phyloP scores from a whole-genome alignment of 2,113 vertebrate species.

The Aramus guarauna region DNA sequence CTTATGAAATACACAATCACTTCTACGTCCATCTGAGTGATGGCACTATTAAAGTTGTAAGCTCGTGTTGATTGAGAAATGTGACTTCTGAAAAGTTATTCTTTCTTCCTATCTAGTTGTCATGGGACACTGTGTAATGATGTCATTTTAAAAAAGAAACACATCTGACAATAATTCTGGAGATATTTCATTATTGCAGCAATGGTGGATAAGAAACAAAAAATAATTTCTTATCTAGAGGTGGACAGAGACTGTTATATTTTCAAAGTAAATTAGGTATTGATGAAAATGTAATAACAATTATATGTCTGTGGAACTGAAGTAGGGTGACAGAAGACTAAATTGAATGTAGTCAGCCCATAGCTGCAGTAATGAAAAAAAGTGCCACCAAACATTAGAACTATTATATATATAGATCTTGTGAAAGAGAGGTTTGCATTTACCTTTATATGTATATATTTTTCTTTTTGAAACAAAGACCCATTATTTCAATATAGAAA shows the following conservation, averaged over 20 bases:
- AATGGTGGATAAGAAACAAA: background rate
- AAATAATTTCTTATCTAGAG: background rate
- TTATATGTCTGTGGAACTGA: background rate
- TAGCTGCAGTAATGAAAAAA: background rate
- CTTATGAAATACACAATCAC: constrained; percentile 25
- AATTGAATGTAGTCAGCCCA: background rate
- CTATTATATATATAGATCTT: background rate
- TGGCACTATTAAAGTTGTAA: constrained; percentile 29
- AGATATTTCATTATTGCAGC: constrained; percentile 9
- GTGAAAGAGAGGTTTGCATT: background rate
- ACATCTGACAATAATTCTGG: constrained; percentile 2
- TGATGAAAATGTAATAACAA: constrained; percentile 21
- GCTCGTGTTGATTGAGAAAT: constrained; percentile 7
- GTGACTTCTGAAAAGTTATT: constrained; percentile 4
- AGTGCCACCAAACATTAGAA: background rate
- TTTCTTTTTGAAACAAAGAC: background rate
- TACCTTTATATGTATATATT: background rate
- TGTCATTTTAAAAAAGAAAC: constrained; percentile 9
- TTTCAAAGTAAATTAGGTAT: constrained; percentile 25
- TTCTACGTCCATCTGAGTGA: constrained; percentile 27
- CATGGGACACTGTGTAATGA: background rate
- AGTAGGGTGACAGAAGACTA: background rate
- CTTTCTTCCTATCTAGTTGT: constrained; percentile 14
- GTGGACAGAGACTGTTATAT: background rate
- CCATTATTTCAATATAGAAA: background rate